Evolutionary conservation across 2,797 vertebrate species (phyloP).

Genomic region (Lacerta bilineata): DNA sequence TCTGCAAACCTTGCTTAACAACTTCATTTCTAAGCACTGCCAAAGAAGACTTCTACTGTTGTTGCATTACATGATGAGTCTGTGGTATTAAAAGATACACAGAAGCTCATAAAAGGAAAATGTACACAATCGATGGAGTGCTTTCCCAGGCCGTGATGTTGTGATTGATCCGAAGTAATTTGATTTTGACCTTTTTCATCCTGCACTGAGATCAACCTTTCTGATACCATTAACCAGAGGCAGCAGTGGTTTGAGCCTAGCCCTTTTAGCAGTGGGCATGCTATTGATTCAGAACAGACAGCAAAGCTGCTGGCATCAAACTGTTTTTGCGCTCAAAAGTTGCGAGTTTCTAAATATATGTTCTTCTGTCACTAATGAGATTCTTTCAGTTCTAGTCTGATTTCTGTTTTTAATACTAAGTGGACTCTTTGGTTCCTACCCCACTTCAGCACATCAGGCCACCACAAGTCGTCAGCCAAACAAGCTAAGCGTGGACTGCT

Average conservation of each 20-base stretch:
- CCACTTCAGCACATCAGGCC: neutral
- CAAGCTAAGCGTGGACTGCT: no score
- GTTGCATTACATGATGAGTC: neutral
- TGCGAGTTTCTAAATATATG: neutral
- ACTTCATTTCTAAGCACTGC: neutral
- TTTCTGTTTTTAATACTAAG: neutral
- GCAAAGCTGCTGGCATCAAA: neutral
- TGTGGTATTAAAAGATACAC: neutral
- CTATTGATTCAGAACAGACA: constrained; percentile 18
- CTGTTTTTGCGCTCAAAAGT: constrained; percentile 20
- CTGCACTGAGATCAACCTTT: constrained; percentile 46
- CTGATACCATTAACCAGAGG: constrained; percentile 47
- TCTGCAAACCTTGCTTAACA: neutral
- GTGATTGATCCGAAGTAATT: constrained; percentile 24
- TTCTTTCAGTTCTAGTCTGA: neutral
- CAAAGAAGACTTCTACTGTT: neutral
- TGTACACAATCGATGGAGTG: neutral
- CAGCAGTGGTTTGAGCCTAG: constrained; percentile 23
- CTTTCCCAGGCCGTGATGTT: neutral
- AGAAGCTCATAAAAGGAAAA: neutral
- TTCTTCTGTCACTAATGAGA: constrained; percentile 19
- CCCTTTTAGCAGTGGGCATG: constrained; percentile 13
- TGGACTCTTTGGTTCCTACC: neutral
- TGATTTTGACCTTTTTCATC: constrained; percentile 56
- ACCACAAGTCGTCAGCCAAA: neutral